A percentile compares a stretch with the other conserved stretches of the same genome.
Conservation (phyloP, 2,113 vertebrate genomes). For the Gobiocypris rarus region DNA sequence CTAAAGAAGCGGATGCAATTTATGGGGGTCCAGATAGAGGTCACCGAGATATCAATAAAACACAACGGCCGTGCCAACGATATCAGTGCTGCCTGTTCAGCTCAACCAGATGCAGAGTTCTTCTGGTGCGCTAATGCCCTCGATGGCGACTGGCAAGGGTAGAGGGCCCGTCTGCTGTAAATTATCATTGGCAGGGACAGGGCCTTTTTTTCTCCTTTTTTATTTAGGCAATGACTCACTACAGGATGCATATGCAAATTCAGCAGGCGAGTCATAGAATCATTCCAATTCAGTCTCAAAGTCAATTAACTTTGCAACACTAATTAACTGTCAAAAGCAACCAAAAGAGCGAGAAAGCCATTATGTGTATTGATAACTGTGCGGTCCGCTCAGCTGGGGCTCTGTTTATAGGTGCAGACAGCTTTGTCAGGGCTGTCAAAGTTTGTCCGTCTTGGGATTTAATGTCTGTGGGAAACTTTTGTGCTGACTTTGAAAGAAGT, state of each 20-base stretch:
- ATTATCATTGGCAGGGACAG: conserved; percentile 42
- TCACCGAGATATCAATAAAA: conserved; percentile 62
- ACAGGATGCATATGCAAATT: conserved; percentile 33
- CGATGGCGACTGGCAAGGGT: conserved; percentile 52
- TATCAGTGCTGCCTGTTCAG: conserved; percentile 26
- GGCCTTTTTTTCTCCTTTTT: conserved; percentile 27
- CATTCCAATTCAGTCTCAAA: conserved; percentile 28
- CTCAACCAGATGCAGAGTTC: conserved; percentile 40
- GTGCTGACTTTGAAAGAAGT: conserved; percentile 65
- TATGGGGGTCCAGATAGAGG: conserved; percentile 50
- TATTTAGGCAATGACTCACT: conserved; percentile 28
- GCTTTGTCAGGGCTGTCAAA: conserved; percentile 38
- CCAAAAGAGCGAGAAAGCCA: background rate
- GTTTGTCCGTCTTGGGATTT: conserved; percentile 54
- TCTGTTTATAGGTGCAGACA: conserved; percentile 19
- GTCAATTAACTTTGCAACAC: conserved; percentile 42
- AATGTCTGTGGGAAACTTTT: conserved; percentile 68
- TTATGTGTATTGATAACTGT: background rate
- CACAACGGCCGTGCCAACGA: conserved; percentile 49
- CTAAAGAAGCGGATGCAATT: conserved; percentile 57
- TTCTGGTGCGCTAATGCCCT: conserved; percentile 58
- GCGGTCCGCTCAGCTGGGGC: background rate
- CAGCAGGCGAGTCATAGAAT: conserved; percentile 8
- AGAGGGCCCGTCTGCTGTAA: conserved; percentile 39
- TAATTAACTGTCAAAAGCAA: conserved; percentile 23